Conservation (phyloP, 2,888 invertebrate genomes). For the Chrysina gloriosa region DNA sequence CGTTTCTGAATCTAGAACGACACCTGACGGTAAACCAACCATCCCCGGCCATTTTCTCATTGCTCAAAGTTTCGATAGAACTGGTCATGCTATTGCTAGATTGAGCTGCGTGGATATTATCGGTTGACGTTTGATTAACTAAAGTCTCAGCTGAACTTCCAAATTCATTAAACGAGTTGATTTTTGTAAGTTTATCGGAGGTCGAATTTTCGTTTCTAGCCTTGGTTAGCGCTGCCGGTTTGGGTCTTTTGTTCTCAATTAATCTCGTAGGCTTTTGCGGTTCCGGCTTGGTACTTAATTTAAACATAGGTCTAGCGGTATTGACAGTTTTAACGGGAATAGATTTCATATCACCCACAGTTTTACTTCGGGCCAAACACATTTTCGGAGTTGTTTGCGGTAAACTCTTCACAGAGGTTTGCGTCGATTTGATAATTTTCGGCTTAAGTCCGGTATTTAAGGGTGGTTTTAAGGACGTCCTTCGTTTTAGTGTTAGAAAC, state of each 20-base stretch:
- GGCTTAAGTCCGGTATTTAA: constrained; percentile 44
- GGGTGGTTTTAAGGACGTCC: constrained; percentile 52
- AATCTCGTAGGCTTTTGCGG: constrained; percentile 48
- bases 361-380: constrained; percentile 59
- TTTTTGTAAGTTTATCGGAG: constrained; percentile 20
- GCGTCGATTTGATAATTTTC: constrained; percentile 44
- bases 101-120: constrained; percentile 56
- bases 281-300: constrained; percentile 37
- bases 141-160: constrained; percentile 62
- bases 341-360: constrained; percentile 62
- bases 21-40: constrained; percentile 94
- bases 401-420: constrained; percentile 42
- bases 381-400: constrained; percentile 42
- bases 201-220: constrained; percentile 11
- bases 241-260: constrained; percentile 44
- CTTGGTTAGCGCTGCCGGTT: constrained; percentile 33
- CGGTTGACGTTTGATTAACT: constrained; percentile 57
- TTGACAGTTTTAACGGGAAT: not conserved
- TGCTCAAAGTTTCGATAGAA: constrained; percentile 70
- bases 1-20: constrained; percentile 70
- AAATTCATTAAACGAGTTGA: constrained; percentile 28
- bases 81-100: constrained; percentile 65
- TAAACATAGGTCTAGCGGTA: constrained; percentile 42
- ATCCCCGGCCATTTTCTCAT: constrained; percentile 69
- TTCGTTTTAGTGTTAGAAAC: constrained; percentile 54